Evolutionary conservation across 2,888 invertebrate species (phyloP), one percentile per base, ranked within the genome.

Genomic region (Scaptomyza caliginosa): DNA sequence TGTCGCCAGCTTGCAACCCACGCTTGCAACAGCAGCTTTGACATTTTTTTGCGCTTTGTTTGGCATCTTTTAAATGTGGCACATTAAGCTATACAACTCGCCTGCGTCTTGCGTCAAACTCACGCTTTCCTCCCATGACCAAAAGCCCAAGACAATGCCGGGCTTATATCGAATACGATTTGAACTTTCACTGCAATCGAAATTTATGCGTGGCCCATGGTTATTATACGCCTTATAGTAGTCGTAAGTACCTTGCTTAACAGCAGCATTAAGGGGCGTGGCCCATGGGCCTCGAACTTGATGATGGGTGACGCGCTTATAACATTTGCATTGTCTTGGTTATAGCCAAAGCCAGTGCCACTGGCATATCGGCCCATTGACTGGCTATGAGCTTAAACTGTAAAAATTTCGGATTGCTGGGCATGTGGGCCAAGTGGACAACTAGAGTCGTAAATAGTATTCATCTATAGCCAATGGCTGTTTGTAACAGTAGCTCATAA

Each of bases 161-260:
- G 58, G 60, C 74, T 58, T 78, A 85, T 82, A 68, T 65, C 66
- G 62, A 46, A 49, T 65, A 60, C 59, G 56, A 60, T 60, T 57
- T 77, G 71, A 74, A 83, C 83, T 83, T 83, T 83, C 83, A 84
- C 83, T 83, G 74, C 84, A 76, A 72, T 84, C 70, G 69, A 56
- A 66, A 74, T 72, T 76, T 74, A 86, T 86, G 86, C 86, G 74
- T 86, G 56, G 75, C 67, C 70, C 54, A 64, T 54, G 43, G 60
- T 56, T 39, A 52, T 8, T 48, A 42, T 13, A 10, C 24, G 42
- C 3, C 6, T 4, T 38, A 1, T 4, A 38, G 10, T 43, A 30
- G 19, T 3, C 3, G 19, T 19, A 24, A 38, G 52, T 43, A 57
- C 34, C 30, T 19, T 56, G 17, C 32, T 40, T 16, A 24, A 42